These are phyloP conservation scores for Eulemur macaco DNA, from an alignment of 2,113 vertebrate genomes.

Conservation along the genomic window DNA sequence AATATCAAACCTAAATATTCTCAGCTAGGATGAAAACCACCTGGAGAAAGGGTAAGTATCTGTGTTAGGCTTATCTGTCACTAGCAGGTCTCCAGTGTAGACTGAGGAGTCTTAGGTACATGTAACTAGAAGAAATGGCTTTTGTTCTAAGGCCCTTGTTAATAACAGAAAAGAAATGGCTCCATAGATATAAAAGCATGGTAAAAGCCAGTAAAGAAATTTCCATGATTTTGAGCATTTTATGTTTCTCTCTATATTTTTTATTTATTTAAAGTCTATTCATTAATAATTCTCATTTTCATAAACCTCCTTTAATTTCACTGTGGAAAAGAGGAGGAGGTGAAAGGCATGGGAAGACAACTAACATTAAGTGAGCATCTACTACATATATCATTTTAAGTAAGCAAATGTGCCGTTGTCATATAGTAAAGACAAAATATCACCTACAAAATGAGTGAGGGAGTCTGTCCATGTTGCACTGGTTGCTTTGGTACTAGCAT, in stretches of 20 bases:
- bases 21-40: neutral
- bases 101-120: neutral
- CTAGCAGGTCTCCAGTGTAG: neutral
- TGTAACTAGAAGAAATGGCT: neutral
- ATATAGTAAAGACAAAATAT: conserved; percentile 58
- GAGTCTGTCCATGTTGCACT: conserved; percentile 34
- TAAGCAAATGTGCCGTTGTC: conserved; percentile 52
- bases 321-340: neutral
- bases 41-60: neutral
- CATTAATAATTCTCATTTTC: neutral
- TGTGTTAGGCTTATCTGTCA: neutral
- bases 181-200: neutral
- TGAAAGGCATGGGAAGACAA: neutral
- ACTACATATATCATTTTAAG: conserved; percentile 42
- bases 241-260: neutral
- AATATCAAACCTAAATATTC: conserved; percentile 8
- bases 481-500: conserved; percentile 47
- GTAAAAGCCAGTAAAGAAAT: neutral
- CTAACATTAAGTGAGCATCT: conserved; percentile 17
- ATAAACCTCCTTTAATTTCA: conserved; percentile 10
- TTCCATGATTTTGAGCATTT: neutral
- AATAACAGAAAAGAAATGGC: neutral
- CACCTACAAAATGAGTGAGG: conserved; percentile 52
- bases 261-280: conserved; percentile 54
- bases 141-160: neutral